Evolutionary conservation across 1,140 invertebrate genomes (phyloP), one percentile per base, ranked within the genome.

Genomic region (Dendroctonus ponderosae): DNA sequence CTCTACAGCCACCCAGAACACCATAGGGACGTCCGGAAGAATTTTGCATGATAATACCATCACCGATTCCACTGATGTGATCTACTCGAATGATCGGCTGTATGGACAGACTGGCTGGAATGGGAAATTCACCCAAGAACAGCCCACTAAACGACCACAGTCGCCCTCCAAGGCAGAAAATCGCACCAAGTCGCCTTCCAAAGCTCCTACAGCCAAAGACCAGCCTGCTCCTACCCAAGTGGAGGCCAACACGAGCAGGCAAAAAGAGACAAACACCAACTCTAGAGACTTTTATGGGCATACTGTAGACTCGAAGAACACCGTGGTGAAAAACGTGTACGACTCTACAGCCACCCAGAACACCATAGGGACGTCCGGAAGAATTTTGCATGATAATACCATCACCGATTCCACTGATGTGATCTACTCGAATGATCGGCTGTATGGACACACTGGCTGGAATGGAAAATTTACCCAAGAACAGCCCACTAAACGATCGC

Each of bases 21-120:
- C 72, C 14, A 76, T 76, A 26, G 74, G 75, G n/a, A 74, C 73
- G 11, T 70, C 60, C 60, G 73, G 73, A 56, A 75, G 62, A 67
- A 62, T 76, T 12, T 57, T 75, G 15, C 69, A 71, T 62, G 72
- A 75, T 67, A 65, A 70, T 41, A 74, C 63, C 37, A 50, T 57
- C 26, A 50, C 66, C 12, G 70, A 70, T 52, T 67, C 71, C 43
- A 75, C 64, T 15, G 75, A 76, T 66, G 43, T 74, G 9, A 67
- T 76, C 12, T 76, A 75, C 68, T 75, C 74, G 15, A 74, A 75
- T 66, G 74, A 77, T 42, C 60, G 76, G 53, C 75, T 70, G 52
- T 77, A 77, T 63, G 76, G 75, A 44, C 75, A 76, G 70, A 74
- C 73, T 46, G 75, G 73, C 12, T 78, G 76, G 76, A 78, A 77